These are phyloP conservation scores for Pteruthius melanotis DNA, from an alignment of 2,113 vertebrate genomes.

Conservation along the genomic window DNA sequence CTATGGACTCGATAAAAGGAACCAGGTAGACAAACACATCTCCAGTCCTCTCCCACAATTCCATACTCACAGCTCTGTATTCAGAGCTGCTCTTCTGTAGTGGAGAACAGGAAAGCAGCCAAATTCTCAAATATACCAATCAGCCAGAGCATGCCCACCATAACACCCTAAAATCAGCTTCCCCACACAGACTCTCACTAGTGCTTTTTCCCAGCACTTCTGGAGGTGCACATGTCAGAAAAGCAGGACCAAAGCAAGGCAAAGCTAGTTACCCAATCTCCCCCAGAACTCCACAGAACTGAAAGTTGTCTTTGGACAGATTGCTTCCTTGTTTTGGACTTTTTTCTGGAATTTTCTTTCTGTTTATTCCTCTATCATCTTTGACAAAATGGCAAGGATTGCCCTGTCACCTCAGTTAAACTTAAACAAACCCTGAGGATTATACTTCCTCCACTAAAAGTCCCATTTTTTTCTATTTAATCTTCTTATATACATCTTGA, in stretches of 20 bases:
- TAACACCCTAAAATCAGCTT: not conserved
- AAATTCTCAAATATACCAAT: not conserved
- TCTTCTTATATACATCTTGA: constrained; percentile 18
- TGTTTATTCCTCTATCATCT: not conserved
- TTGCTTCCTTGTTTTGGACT: not conserved
- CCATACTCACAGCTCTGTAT: not conserved
- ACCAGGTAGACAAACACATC: not conserved
- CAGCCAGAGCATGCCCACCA: not conserved
- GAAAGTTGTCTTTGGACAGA: not conserved
- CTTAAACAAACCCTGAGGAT: not conserved
- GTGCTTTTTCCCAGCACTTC: not conserved
- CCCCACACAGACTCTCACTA: not conserved
- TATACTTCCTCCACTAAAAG: constrained; percentile 1
- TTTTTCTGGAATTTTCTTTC: not conserved
- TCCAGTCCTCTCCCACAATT: not conserved
- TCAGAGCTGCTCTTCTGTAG: not conserved
- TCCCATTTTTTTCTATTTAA: not conserved
- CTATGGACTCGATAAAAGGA: not conserved
- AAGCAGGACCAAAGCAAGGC: not conserved
- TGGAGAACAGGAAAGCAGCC: not conserved
- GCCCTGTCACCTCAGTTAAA: not conserved
- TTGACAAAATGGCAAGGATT: constrained; percentile 15
- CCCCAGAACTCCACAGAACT: not conserved
- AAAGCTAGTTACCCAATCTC: not conserved
- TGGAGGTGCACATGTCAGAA: not conserved